Base-by-base conservation (phyloP, 2,113 vertebrate genomes). In the Athene cunicularia region DNA sequence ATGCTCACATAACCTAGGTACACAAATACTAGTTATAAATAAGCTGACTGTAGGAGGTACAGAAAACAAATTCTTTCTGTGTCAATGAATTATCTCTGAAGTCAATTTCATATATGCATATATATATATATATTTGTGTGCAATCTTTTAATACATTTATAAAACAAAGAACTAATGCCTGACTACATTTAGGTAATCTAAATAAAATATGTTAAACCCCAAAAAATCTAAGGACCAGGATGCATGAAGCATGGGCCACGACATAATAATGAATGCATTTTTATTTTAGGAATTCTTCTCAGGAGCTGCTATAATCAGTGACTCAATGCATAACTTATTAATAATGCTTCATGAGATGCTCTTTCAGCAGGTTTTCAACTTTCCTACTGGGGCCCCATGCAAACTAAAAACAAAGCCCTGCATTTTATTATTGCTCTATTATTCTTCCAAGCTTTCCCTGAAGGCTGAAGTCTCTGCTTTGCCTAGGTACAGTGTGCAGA, bases 351-450 rank as follows among this genome's bases (percentile, higher is more conserved):
- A 85, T 86, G 68, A 94, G 89, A 84, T 30, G 18, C 63, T 88
- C 83, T 96, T 97, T 94, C 92, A 92, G 81, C 66, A 91, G 88
- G 93, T 97, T 97, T 97, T 95, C 60, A 90, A 41, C 70, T 93
- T 96, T 94, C 50, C 50, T 94, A 75, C 75, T 88, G 68, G n/a
- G 79, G 60, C 66, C 84, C 30, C 85, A 68, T 92, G 71, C 37
- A 90, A 91, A 83, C 66, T 89, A 9, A 86, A 96, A 93, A 67
- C 60, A 86, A 95, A 97, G 62, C 33, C 37, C 41, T 91, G 75
- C 23, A 45, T 94, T 96, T 96, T 97, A 71, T 91, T 93, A 95
- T 85, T 94, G 24, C 33, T 82, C 30, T 86, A 63, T 76, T 95
- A 81, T 75, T 89, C 68, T 89, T 82, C 41, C 60, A 95, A 76